Conservation (phyloP, 2,113 vertebrate species). For the Rattus rattus region DNA sequence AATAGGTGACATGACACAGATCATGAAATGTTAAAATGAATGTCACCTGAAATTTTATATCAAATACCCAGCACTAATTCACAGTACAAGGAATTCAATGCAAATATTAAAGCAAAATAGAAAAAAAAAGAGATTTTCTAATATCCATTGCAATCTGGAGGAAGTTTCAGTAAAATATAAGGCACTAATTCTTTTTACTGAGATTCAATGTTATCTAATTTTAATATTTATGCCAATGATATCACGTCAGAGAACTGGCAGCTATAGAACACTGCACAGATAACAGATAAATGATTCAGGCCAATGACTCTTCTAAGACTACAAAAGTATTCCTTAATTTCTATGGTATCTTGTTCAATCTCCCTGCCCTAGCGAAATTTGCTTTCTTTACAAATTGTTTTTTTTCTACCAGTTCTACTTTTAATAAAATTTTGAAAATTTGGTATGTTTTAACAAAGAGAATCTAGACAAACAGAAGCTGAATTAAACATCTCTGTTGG, state of each 20-base stretch:
- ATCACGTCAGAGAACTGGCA: not conserved
- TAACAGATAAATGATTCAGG: not conserved
- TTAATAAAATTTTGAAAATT: not conserved
- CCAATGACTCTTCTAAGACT: not conserved
- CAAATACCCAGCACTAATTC: constrained; percentile 71
- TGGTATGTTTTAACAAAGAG: not conserved
- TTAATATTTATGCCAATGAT: not conserved
- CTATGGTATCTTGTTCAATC: not conserved
- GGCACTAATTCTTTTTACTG: not conserved
- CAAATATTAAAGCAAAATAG: constrained; percentile 66
- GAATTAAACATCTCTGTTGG: not conserved
- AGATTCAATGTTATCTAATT: constrained; percentile 6
- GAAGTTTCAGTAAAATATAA: constrained; percentile 24
- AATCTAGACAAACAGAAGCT: not conserved
- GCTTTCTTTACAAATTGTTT: too few species aligned
- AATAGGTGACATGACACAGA: constrained; percentile 54
- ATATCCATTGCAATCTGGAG: not conserved
- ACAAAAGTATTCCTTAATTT: not conserved
- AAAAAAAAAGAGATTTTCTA: constrained; percentile 53
- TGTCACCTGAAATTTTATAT: constrained; percentile 68
- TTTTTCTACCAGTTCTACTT: not conserved
- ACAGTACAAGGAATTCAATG: constrained; percentile 54
- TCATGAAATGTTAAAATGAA: constrained; percentile 79
- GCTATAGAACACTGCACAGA: not conserved
- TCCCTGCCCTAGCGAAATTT: not conserved